phyloP scores from a whole-genome alignment of 2,888 invertebrate species.

The Hedychridium roseum region DNA sequence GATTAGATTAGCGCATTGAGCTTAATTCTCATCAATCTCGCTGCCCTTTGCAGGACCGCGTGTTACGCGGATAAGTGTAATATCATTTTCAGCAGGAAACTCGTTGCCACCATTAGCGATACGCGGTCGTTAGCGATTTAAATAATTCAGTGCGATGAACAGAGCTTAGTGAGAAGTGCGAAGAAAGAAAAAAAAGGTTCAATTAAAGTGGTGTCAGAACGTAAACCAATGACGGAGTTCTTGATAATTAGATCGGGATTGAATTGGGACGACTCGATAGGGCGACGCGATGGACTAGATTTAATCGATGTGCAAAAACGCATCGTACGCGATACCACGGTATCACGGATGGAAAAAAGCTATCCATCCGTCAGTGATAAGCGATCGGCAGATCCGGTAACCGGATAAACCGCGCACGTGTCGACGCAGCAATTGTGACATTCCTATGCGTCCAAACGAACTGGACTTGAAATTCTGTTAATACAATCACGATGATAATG shows the following conservation, averaged over 20 bases:
- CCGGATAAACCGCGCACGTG: conserved; percentile 31
- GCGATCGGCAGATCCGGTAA: conserved; percentile 24
- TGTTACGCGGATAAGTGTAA: conserved; percentile 13
- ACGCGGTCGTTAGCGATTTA: conserved; percentile 32
- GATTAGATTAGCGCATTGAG: conserved; percentile 31
- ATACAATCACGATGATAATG: no score
- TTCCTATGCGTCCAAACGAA: no score
- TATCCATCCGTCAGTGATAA: no score
- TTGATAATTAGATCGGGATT: conserved; percentile 36
- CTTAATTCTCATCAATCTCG: conserved; percentile 29
- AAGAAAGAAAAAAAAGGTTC: no score
- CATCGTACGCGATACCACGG: no score
- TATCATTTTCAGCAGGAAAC: conserved; percentile 24
- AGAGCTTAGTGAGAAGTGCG: no score
- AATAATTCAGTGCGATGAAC: no score
- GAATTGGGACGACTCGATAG: conserved; percentile 35
- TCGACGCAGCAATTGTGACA: no score
- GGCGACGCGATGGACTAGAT: conserved; percentile 26
- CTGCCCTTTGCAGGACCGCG: conserved; percentile 6
- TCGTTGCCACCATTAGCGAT: conserved; percentile 25
- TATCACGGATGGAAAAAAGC: no score
- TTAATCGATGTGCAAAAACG: conserved; percentile 31
- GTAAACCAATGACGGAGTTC: conserved; percentile 17
- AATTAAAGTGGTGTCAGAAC: conserved; percentile 28
- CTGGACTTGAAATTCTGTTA: no score